Percentiles rank a stretch among this genome's conserved stretches.
Conservation (phyloP, 2,797 vertebrate genomes). For the Anguilla megastoma region DNA sequence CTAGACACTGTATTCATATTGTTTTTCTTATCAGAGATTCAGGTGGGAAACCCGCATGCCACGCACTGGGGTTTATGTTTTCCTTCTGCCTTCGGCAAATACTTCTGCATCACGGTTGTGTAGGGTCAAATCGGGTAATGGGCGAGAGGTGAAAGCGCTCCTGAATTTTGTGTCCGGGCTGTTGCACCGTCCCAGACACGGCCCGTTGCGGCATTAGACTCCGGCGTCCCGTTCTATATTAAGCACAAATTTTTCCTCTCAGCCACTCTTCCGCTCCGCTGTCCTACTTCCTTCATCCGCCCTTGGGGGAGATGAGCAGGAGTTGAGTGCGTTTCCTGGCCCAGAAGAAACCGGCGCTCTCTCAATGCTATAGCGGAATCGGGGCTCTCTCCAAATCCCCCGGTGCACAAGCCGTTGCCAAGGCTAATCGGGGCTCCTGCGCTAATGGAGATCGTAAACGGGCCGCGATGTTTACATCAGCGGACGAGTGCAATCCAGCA, state of each 20-base stretch:
- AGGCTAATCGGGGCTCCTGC: not conserved
- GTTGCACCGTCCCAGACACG: constrained; percentile 20
- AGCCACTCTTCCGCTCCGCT: constrained; percentile 51
- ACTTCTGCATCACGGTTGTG: constrained; percentile 16
- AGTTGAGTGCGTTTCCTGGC: constrained; percentile 1
- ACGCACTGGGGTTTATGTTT: not conserved
- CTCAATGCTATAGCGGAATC: constrained; percentile 13
- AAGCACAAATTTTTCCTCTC: constrained; percentile 36
- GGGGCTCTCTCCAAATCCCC: not conserved
- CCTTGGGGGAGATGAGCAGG: constrained; percentile 37
- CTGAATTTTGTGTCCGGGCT: constrained; percentile 32
- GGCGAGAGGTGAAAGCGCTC: constrained; percentile 31
- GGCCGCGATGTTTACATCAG: not conserved
- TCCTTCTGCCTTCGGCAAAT: not conserved
- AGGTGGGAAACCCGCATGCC: not conserved
- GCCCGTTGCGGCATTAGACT: constrained; percentile 42
- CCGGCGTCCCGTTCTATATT: constrained; percentile 47
- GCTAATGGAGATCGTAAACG: not conserved
- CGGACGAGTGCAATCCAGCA: constrained; percentile 24
- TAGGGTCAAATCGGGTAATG: constrained; percentile 45
- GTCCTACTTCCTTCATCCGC: constrained; percentile 55
- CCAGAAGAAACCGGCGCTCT: not conserved
- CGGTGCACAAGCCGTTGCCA: not conserved
- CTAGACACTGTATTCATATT: not conserved
- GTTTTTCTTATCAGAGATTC: not conserved